A percentile compares a stretch with the other conserved stretches of the same genome.
Conservation (phyloP, 2,888 invertebrate species). For the Venusia cambrica region DNA sequence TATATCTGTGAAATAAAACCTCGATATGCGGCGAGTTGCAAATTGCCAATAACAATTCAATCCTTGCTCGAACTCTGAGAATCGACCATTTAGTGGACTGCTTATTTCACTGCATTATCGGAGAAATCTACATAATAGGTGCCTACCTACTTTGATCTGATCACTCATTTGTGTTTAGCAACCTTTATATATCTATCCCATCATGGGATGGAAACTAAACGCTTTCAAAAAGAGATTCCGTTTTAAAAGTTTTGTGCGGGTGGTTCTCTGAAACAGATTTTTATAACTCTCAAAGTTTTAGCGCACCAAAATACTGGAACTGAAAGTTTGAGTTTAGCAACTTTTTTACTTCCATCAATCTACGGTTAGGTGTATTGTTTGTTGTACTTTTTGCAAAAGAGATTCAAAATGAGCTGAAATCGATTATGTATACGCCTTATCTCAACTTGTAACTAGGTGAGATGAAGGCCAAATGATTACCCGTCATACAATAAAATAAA, state of each 20-base stretch:
- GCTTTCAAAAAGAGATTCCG: conserved; percentile 17
- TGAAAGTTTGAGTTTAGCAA: conserved; percentile 45
- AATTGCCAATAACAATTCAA: conserved; percentile 32
- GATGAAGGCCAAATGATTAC: too few species aligned
- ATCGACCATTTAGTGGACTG: conserved; percentile 19
- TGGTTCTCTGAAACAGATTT: conserved; percentile 47
- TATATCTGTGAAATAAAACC: conserved; percentile 17
- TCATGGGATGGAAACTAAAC: too few species aligned
- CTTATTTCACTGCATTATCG: too few species aligned
- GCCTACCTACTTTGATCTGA: too few species aligned
- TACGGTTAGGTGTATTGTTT: conserved; percentile 40
- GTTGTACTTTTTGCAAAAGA: conserved; percentile 38
- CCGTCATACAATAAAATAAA: conserved; percentile 5
- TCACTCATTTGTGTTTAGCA: too few species aligned
- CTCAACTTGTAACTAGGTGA: too few species aligned
- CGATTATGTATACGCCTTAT: too few species aligned
- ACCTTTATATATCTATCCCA: too few species aligned
- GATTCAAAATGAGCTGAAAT: too few species aligned
- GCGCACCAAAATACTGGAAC: conserved; percentile 43
- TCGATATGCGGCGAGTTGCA: conserved; percentile 23
- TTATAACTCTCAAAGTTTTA: conserved; percentile 58
- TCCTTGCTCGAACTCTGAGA: conserved; percentile 23
- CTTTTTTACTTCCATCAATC: conserved; percentile 57
- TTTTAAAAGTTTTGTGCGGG: conserved; percentile 29
- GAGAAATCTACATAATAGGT: too few species aligned